A percentile compares a stretch with the other conserved stretches of the same genome.
These are phyloP conservation scores for Elanoides forficatus DNA, from an alignment of 2,113 vertebrate genomes.

Conservation along the genomic window DNA sequence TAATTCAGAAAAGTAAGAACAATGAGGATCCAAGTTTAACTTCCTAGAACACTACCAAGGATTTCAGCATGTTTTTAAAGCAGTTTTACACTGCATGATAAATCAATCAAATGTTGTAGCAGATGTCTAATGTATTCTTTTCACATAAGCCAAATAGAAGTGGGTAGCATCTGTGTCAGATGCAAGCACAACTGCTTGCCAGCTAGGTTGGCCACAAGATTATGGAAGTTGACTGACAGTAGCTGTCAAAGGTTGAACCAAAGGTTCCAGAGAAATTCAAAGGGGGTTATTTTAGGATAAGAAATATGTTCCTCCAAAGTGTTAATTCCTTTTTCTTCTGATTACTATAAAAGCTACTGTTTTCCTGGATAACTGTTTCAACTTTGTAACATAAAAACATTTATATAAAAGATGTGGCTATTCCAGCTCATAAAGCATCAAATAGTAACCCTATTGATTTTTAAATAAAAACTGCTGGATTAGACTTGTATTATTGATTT, in stretches of 20 bases:
- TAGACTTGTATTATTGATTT: neutral
- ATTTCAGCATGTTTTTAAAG: neutral
- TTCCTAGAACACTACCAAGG: neutral
- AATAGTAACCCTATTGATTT: neutral
- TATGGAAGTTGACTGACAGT: neutral
- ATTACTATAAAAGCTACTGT: neutral
- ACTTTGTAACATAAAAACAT: neutral
- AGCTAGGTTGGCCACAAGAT: neutral
- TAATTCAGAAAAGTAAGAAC: neutral
- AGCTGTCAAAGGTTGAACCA: neutral
- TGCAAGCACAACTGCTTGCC: neutral
- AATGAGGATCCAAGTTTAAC: neutral
- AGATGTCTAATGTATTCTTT: conserved; percentile 43
- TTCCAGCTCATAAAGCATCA: neutral
- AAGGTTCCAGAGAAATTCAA: neutral
- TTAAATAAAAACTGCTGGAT: neutral
- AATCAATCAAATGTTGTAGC: conserved; percentile 15
- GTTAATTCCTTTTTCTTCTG: neutral
- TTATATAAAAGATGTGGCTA: neutral
- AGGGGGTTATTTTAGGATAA: neutral
- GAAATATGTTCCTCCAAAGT: neutral
- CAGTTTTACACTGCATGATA: neutral
- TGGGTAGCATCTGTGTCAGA: neutral
- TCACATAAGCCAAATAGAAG: neutral
- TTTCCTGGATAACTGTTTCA: neutral